Conservation (phyloP, 2,888 invertebrate genomes). For the Drosophila pseudotalamancana region DNA sequence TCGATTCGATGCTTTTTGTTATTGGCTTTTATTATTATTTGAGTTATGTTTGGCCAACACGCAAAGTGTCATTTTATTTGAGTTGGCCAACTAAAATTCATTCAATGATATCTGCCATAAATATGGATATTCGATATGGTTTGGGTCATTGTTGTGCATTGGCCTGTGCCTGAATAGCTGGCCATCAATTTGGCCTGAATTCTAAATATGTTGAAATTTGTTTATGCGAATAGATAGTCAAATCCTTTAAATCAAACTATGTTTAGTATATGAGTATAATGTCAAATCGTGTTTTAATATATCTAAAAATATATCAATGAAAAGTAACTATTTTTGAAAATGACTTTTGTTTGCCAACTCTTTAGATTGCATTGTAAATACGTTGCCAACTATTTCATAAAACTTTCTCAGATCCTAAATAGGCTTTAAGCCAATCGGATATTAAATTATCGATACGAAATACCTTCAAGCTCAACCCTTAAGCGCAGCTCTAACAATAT, state of each 20-base stretch:
- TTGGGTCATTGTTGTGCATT: background rate
- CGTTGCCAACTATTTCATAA: too few species aligned
- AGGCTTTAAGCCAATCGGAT: conserved; percentile 4
- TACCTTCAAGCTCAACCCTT: conserved; percentile 21
- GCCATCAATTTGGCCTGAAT: background rate
- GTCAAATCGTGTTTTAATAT: too few species aligned
- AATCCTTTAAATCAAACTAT: too few species aligned
- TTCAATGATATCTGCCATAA: conserved; percentile 11
- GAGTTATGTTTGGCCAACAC: conserved; percentile 20
- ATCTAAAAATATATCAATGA: too few species aligned
- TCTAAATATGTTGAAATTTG: background rate
- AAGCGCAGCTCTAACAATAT: conserved; percentile 15
- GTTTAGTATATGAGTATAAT: background rate
- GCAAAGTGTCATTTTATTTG: conserved; percentile 24
- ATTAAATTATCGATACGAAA: conserved; percentile 4
- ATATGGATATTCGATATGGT: background rate
- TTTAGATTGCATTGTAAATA: too few species aligned
- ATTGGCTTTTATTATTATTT: conserved; percentile 13
- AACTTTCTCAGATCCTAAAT: too few species aligned
- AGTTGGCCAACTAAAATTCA: conserved; percentile 30
- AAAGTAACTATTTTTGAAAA: too few species aligned
- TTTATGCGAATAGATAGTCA: background rate
- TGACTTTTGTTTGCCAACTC: too few species aligned
- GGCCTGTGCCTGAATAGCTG: background rate
- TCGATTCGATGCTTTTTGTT: conserved; percentile 27